phyloP scores from a whole-genome alignment of 64 coral and sea anemone species.

The Hydrozoanthus tunicans region DNA sequence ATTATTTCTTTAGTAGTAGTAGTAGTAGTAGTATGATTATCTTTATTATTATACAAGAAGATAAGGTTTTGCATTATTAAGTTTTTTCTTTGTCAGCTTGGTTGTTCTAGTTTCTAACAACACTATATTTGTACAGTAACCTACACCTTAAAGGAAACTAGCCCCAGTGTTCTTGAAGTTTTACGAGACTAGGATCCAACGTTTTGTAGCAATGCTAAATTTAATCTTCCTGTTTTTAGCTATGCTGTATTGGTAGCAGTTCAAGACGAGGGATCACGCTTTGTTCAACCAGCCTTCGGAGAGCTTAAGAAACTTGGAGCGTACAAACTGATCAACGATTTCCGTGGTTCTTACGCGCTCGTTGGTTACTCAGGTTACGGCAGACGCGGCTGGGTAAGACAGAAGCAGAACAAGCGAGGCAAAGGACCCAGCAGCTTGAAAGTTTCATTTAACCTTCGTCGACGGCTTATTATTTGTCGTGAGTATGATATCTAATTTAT shows the following conservation, averaged over 20 bases:
- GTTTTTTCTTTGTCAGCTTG: too few relatives aligned
- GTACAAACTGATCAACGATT: slow-evolving; percentile 17
- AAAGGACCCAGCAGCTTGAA: slow-evolving; percentile 49
- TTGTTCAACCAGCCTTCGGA: slow-evolving; percentile 24
- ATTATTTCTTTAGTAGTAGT: too few relatives aligned
- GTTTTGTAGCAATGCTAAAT: background rate
- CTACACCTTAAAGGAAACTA: too few relatives aligned
- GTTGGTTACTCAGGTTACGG: background rate
- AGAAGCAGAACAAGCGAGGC: slow-evolving; percentile 22
- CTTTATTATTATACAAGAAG: too few relatives aligned
- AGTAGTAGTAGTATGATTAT: too few relatives aligned
- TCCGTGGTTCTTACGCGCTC: slow-evolving; percentile 3
- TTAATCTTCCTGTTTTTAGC: background rate
- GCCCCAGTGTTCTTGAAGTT: background rate
- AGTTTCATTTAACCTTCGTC: background rate
- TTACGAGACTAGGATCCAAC: background rate
- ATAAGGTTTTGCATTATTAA: too few relatives aligned
- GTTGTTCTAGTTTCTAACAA: too few relatives aligned
- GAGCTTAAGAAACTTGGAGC: slow-evolving; percentile 33
- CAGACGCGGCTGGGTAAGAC: slow-evolving; percentile 41
- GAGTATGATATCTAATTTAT: background rate
- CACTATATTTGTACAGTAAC: too few relatives aligned
- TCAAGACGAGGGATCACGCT: slow-evolving; percentile 40
- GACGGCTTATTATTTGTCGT: background rate
- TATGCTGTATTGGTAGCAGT: slow-evolving; percentile 23